phyloP scores from a whole-genome alignment of 1,140 invertebrate species.

The Lordiphosa stackelbergi region DNA sequence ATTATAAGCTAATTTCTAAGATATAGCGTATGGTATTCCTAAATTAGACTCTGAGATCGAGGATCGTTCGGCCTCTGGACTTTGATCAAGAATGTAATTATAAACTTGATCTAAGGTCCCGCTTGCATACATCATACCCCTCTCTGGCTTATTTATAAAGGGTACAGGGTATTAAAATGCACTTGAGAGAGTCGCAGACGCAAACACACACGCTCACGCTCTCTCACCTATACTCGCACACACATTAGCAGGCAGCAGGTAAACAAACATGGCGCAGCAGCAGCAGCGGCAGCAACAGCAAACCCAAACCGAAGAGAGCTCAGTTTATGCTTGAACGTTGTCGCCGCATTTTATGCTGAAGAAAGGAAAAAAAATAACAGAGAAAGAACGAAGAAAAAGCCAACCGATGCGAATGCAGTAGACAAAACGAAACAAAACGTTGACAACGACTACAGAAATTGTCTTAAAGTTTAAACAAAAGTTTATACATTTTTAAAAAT shows the following conservation, averaged over 20 bases:
- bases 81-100: too few relatives aligned
- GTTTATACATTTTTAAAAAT: neutral
- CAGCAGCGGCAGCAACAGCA: conserved; percentile 22
- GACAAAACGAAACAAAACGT: conserved; percentile 60
- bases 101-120: too few relatives aligned
- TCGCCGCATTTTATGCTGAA: conserved; percentile 65
- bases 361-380: conserved; percentile 45
- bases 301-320: conserved; percentile 23
- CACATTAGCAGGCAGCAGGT: conserved; percentile 57
- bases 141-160: too few relatives aligned
- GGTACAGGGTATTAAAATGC: conserved; percentile 38
- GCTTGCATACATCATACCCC: too few relatives aligned
- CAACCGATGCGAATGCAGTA: conserved; percentile 65
- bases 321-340: conserved; percentile 59
- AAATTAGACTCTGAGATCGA: too few relatives aligned
- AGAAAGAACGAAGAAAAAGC: conserved; percentile 50
- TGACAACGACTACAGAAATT: conserved; percentile 58
- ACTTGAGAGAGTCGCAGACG: conserved; percentile 60
- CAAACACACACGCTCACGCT: conserved; percentile 14
- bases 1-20: too few relatives aligned
- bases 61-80: too few relatives aligned
- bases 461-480: conserved; percentile 20
- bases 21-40: too few relatives aligned
- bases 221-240: conserved; percentile 8
- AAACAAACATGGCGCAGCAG: conserved; percentile 60